Conservation (phyloP, 92 coral and sea anemone genomes). For the Porites cylindrica region DNA sequence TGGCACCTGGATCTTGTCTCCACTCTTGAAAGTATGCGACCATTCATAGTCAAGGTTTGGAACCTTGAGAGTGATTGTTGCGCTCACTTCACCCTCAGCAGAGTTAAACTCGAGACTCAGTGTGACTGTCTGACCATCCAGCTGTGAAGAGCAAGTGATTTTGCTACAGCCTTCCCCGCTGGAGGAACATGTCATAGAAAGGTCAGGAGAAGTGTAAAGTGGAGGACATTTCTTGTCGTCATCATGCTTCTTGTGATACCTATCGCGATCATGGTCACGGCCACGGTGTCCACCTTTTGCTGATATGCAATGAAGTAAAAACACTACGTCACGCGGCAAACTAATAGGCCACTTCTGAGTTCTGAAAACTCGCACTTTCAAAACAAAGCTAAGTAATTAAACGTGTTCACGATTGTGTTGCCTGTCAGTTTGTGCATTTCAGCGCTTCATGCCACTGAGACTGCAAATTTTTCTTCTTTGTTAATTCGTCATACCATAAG, state of each 20-base stretch:
- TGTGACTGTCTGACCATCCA: not conserved
- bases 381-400: too few species aligned
- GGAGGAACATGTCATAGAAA: slow-evolving; percentile 5
- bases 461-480: too few species aligned
- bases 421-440: too few species aligned
- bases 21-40: slow-evolving; percentile 35
- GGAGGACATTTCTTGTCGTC: slow-evolving; percentile 7
- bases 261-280: not conserved
- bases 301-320: not conserved
- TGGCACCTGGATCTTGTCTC: slow-evolving; percentile 15
- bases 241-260: not conserved
- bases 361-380: too few species aligned
- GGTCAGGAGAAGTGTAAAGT: not conserved
- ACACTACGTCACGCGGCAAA: not conserved
- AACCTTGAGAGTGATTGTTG: slow-evolving; percentile 18
- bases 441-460: too few species aligned
- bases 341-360: not conserved
- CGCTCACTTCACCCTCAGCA: slow-evolving; percentile 8
- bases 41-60: slow-evolving; percentile 14
- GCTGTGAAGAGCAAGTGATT: slow-evolving; percentile 1
- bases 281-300: slow-evolving; percentile 25
- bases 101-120: slow-evolving; percentile 12
- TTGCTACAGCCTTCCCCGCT: slow-evolving; percentile 12
- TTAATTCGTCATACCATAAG: too few species aligned
- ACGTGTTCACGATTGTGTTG: too few species aligned